Percentiles rank a stretch among this genome's conserved stretches.
Evolutionary conservation across 2,888 invertebrate genomes (phyloP).

Genomic region (Noctua fimbriata): DNA sequence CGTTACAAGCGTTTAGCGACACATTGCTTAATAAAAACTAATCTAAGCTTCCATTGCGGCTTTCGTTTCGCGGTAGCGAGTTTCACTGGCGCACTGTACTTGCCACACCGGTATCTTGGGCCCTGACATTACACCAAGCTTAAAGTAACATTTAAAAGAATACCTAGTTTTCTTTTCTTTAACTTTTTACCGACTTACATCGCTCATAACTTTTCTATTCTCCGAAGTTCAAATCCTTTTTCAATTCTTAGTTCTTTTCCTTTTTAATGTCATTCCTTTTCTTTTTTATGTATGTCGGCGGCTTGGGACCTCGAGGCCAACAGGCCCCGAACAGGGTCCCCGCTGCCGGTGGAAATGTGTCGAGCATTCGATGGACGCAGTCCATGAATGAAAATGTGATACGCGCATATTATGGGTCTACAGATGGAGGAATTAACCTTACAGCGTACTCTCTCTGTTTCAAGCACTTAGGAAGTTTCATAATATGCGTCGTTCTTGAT

Average conservation of each 20-base stretch:
- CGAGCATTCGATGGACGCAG: no score
- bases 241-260: not conserved
- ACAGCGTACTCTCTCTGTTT: no score
- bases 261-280: not conserved
- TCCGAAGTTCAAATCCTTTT: not conserved
- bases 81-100: slow-evolving; percentile 76
- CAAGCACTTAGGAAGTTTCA: no score
- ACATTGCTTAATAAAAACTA: slow-evolving; percentile 72
- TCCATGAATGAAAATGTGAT: no score
- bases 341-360: no score
- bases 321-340: no score
- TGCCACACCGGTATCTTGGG: slow-evolving; percentile 74
- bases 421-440: no score
- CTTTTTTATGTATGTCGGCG: not conserved
- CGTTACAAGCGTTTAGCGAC: slow-evolving; percentile 65
- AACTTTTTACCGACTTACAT: not conserved
- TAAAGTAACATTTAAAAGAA: not conserved
- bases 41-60: slow-evolving; percentile 73
- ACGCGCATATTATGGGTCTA: no score
- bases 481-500: no score
- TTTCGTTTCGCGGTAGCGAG: slow-evolving; percentile 80
- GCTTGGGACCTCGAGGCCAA: no score
- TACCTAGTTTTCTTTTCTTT: not conserved
- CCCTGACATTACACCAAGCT: slow-evolving; percentile 71
- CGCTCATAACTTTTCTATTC: not conserved